These are phyloP conservation scores for Lottia gigantea DNA, from an alignment of 2,888 invertebrate species.

Conservation along the genomic window DNA sequence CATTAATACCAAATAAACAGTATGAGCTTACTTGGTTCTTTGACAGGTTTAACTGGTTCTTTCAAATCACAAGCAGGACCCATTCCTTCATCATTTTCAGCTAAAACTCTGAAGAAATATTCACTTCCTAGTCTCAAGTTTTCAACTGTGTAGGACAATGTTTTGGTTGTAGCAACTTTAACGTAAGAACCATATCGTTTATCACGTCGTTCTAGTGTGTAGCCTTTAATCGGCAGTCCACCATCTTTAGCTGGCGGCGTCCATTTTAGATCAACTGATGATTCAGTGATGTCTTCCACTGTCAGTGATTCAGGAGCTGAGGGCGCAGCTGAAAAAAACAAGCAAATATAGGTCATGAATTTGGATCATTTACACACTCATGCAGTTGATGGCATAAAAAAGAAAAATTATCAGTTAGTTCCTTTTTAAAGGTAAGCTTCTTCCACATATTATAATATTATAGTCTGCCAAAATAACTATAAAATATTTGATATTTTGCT, in stretches of 20 bases:
- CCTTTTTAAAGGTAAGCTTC: no score
- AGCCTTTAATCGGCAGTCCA: slow-evolving; percentile 57
- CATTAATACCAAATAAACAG: no score
- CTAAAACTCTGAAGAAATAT: slow-evolving; percentile 65
- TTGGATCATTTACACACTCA: no score
- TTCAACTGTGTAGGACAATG: slow-evolving; percentile 48
- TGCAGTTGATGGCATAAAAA: no score
- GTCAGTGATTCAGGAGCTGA: slow-evolving; percentile 47
- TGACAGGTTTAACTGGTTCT: slow-evolving; percentile 49
- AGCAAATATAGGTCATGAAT: not conserved
- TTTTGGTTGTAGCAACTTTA: slow-evolving; percentile 50
- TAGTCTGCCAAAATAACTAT: no score
- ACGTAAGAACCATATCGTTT: slow-evolving; percentile 55
- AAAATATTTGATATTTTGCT: no score
- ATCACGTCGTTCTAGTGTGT: slow-evolving; percentile 59
- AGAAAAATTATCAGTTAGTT: no score
- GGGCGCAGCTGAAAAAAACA: slow-evolving; percentile 36
- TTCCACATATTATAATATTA: no score
- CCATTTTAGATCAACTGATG: slow-evolving; percentile 60
- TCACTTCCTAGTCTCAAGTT: slow-evolving; percentile 58
- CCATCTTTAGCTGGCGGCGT: slow-evolving; percentile 66
- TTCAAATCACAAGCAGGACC: slow-evolving; percentile 54
- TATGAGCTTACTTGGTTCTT: slow-evolving; percentile 36
- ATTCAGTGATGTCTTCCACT: slow-evolving; percentile 51
- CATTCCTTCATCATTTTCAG: slow-evolving; percentile 62